Conservation (phyloP, 2,888 invertebrate genomes). For the Tetrapedia diversipes region DNA sequence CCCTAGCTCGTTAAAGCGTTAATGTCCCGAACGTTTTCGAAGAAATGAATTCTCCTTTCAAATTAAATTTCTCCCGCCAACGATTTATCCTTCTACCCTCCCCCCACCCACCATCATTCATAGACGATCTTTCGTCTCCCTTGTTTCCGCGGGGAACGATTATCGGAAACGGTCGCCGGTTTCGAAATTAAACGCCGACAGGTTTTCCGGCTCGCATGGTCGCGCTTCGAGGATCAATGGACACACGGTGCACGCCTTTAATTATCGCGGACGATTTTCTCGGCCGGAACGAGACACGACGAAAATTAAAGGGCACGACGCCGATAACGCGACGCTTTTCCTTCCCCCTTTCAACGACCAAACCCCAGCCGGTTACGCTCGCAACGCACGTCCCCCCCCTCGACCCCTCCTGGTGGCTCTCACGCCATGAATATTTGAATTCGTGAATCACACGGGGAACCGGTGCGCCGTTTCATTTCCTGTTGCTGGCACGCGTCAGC, state of each 20-base stretch:
- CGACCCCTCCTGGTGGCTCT: too few species aligned
- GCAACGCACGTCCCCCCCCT: neutral
- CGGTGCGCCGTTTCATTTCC: constrained; percentile 76
- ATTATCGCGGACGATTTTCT: constrained; percentile 49
- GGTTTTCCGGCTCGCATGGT: constrained; percentile 6
- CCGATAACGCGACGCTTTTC: constrained; percentile 40
- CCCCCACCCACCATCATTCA: too few species aligned
- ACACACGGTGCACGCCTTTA: constrained; percentile 21
- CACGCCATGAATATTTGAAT: constrained; percentile 67
- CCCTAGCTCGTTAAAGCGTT: too few species aligned
- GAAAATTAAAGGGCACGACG: constrained; percentile 56
- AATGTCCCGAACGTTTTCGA: too few species aligned
- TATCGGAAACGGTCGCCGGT: neutral
- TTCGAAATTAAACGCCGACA: constrained; percentile 9
- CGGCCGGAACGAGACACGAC: constrained; percentile 42
- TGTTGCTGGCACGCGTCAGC: constrained; percentile 75
- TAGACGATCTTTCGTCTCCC: too few species aligned
- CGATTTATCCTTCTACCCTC: too few species aligned
- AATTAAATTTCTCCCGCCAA: neutral
- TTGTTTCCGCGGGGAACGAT: neutral
- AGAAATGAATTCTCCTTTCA: too few species aligned
- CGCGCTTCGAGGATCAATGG: neutral
- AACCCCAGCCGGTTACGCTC: neutral
- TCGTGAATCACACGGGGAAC: constrained; percentile 71
- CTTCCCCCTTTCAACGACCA: neutral